Conservation (phyloP, 2,113 vertebrate genomes). For the Anhinga anhinga region DNA sequence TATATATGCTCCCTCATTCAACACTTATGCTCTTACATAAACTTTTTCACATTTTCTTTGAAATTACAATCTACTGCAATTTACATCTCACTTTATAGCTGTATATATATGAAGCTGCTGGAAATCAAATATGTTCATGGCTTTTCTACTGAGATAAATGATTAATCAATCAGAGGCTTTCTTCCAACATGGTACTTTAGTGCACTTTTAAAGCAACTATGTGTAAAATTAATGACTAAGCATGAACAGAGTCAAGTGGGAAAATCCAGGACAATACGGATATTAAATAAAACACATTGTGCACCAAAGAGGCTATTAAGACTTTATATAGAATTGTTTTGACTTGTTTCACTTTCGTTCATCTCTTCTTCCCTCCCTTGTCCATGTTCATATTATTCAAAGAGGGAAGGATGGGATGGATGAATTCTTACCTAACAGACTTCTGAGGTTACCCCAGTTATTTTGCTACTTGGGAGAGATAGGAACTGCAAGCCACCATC, state of each 20-base stretch:
- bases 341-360: not conserved
- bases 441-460: not conserved
- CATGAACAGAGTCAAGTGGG: not conserved
- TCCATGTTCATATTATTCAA: not conserved
- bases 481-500: not conserved
- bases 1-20: not conserved
- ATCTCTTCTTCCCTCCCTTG: not conserved
- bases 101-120: not conserved
- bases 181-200: not conserved
- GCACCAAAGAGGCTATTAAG: not conserved
- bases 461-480: not conserved
- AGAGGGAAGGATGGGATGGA: not conserved
- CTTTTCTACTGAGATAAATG: conserved; percentile 43
- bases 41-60: not conserved
- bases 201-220: conserved; percentile 20
- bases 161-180: conserved; percentile 52
- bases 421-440: not conserved
- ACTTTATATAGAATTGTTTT: not conserved
- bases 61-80: not conserved
- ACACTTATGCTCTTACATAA: not conserved
- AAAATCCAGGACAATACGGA: not conserved
- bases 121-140: conserved; percentile 21
- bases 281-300: not conserved
- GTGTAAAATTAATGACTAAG: conserved; percentile 38
- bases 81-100: conserved; percentile 1